phyloP scores from a whole-genome alignment of 2,113 vertebrate genomes.

The Mastomys coucha region DNA sequence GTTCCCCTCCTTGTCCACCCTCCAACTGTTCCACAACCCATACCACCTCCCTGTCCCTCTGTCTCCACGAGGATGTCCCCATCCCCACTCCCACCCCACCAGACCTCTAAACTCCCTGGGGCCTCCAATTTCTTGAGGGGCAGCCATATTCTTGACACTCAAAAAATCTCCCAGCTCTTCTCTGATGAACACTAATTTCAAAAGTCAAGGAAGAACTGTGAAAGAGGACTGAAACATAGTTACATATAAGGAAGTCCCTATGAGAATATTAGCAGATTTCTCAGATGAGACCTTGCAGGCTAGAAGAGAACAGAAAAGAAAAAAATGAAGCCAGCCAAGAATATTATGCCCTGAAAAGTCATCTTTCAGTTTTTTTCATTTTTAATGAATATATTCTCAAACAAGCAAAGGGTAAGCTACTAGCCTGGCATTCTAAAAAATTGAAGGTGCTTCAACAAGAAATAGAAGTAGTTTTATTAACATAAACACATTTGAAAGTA shows the following conservation, averaged over 20 bases:
- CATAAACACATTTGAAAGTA: neutral
- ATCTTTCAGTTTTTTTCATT: neutral
- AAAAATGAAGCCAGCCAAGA: neutral
- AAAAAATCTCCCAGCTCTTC: neutral
- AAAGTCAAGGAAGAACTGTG: neutral
- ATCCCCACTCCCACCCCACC: too few species aligned
- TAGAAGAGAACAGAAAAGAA: neutral
- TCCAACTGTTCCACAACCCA: too few species aligned
- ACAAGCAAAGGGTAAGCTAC: neutral
- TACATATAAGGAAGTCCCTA: neutral
- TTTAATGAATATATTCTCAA: neutral
- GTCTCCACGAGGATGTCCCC: too few species aligned
- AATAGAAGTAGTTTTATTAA: constrained; percentile 32
- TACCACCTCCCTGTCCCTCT: too few species aligned
- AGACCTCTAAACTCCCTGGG: too few species aligned
- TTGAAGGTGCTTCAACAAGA: neutral
- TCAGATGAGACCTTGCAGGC: neutral
- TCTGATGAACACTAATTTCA: neutral
- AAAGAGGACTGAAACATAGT: neutral
- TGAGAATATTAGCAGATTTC: neutral
- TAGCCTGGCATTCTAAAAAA: neutral
- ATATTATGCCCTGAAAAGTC: neutral
- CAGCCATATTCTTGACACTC: neutral
- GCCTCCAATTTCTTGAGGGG: too few species aligned
- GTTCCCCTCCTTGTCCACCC: too few species aligned